Percentiles rank a stretch among this genome's conserved stretches.
Conservation (phyloP, 2,113 vertebrate genomes). For the Loxodonta africana region DNA sequence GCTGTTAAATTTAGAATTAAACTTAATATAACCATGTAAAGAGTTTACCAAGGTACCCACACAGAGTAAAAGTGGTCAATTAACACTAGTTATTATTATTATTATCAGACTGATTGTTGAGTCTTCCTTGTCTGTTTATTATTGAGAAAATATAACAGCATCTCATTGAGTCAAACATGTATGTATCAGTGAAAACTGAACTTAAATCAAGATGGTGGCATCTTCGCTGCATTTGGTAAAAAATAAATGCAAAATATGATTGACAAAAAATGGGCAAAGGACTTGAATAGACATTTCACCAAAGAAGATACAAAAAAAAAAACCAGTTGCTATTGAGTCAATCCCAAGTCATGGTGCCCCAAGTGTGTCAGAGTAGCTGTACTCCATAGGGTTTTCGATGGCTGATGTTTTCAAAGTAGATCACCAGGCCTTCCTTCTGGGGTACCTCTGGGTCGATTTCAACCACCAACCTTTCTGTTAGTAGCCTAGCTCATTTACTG, state of each 20-base stretch:
- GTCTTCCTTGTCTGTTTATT: not conserved
- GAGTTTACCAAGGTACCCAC: not conserved
- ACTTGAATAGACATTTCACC: too few species aligned
- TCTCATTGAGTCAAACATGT: not conserved
- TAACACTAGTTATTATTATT: not conserved
- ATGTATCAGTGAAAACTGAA: slow-evolving; percentile 61
- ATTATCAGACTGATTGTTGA: not conserved
- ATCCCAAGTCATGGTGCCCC: too few species aligned
- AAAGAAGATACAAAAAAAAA: too few species aligned
- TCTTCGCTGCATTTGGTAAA: slow-evolving; percentile 2
- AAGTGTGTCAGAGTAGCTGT: too few species aligned
- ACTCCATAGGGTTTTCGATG: too few species aligned
- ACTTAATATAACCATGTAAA: not conserved
- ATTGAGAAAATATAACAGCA: slow-evolving; percentile 14
- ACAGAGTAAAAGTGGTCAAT: not conserved
- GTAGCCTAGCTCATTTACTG: too few species aligned
- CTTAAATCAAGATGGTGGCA: slow-evolving; percentile 46
- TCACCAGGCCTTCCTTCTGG: too few species aligned
- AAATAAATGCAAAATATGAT: not conserved
- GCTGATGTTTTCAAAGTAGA: too few species aligned
- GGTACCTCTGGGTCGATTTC: too few species aligned
- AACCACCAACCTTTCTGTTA: too few species aligned
- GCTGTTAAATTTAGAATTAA: slow-evolving; percentile 36
- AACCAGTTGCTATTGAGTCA: too few species aligned
- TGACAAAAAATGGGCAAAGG: too few species aligned